These are phyloP conservation scores for Gracilinanus agilis DNA, from an alignment of 2,113 vertebrate species.

Conservation along the genomic window DNA sequence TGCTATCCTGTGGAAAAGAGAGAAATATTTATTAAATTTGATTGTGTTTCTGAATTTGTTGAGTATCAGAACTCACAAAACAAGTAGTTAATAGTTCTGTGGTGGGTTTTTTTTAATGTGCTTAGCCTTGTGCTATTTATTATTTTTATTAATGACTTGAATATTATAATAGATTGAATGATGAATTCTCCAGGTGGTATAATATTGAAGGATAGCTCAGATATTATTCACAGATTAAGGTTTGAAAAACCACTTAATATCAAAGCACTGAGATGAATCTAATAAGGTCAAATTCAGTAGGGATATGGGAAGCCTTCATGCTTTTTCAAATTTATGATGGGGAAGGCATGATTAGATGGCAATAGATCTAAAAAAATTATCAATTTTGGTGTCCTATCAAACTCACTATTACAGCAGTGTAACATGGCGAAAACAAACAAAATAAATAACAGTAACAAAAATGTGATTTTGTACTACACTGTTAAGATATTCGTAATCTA, in stretches of 20 bases:
- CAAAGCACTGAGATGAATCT: background rate
- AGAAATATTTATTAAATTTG: too few species aligned
- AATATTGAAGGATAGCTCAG: background rate
- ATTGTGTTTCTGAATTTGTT: too few species aligned
- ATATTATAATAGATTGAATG: background rate
- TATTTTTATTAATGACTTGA: background rate
- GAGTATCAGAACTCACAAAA: too few species aligned
- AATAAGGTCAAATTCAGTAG: background rate
- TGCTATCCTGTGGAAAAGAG: too few species aligned
- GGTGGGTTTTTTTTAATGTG: too few species aligned
- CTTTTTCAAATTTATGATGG: background rate
- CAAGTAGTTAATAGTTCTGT: too few species aligned
- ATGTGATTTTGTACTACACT: background rate
- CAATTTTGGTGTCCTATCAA: background rate
- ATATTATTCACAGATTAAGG: background rate
- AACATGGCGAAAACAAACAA: background rate
- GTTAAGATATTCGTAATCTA: background rate
- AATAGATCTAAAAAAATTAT: background rate
- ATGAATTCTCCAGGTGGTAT: background rate
- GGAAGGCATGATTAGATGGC: background rate
- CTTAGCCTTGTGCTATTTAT: background rate
- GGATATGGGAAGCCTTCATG: background rate
- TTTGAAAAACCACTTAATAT: background rate
- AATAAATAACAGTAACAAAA: background rate
- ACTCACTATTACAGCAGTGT: background rate